Evolutionary conservation across 2,113 vertebrate genomes (phyloP).

Genomic region (Corythaeola cristata): DNA sequence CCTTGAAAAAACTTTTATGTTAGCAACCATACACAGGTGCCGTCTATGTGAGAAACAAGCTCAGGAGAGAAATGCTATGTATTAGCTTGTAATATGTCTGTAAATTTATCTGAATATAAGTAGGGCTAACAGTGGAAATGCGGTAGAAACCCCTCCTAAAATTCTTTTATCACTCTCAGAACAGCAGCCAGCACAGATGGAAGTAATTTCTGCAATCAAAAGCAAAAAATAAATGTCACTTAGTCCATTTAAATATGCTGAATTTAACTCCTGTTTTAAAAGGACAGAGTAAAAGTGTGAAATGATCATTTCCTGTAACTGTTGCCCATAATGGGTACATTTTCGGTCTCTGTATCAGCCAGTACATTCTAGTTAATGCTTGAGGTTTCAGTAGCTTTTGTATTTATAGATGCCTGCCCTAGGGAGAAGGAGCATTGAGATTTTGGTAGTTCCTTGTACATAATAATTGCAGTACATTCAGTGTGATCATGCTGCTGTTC

Average conservation of each 20-base stretch:
- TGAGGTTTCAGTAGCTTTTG: constrained; percentile 58
- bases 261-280: constrained; percentile 47
- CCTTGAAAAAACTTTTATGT: not conserved
- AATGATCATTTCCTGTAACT: constrained; percentile 78
- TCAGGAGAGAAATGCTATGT: not conserved
- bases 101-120: not conserved
- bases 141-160: not conserved
- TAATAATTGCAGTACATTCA: not conserved
- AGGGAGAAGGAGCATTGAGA: constrained; percentile 7
- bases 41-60: not conserved
- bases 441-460: not conserved
- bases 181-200: not conserved
- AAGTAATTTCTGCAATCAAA: not conserved
- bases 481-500: not conserved
- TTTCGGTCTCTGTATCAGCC: constrained; percentile 56
- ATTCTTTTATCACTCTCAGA: not conserved
- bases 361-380: constrained; percentile 60
- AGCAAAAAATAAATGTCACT: constrained; percentile 5
- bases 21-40: not conserved
- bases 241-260: not conserved
- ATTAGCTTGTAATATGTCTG: not conserved
- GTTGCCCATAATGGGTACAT: constrained; percentile 58
- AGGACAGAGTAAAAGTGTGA: constrained; percentile 73
- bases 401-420: constrained; percentile 34
- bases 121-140: not conserved